Base-by-base conservation (phyloP, 2,888 invertebrate genomes). In the Timema cristinae region DNA sequence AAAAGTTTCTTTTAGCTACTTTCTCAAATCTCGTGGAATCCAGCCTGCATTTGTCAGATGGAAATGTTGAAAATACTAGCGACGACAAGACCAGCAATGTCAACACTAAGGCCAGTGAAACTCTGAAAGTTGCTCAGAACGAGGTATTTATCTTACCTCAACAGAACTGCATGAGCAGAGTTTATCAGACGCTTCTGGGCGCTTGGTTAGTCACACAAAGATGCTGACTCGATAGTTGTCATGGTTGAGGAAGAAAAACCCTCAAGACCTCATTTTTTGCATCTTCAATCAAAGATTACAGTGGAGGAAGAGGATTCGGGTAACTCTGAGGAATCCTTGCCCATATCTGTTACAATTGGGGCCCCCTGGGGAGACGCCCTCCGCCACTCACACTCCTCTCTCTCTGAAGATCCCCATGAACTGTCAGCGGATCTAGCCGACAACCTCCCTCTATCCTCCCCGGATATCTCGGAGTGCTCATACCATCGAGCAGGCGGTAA, bases 211-310 rank as follows among this genome's bases (percentile, higher is more conserved):
- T 70, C 67, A 48, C 74, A 72, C 11, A 63, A 68, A 49, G 73
- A 74, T 54, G 73, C 69, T 50, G 63, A 15, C 67, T 69, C 67
- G 16, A 71, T 74, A 48, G 69, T 73, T 67, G 75, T 75, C 50
- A 16, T 72, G 48, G 74, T 72, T 9, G 75, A 75, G 50, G 74
- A 75, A 54, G 75, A 73, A 63, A 68, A 72, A 15, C 75, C 75
- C 11, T 71, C 78, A 71, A 77, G 82, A 61, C 82, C 82, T 10
- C 81, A 80, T 32, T 81, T 80, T 73, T 76, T 82, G 50, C 79
- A 80, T 74, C 76, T 82, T 15, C 80, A 80, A n/a, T 78, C 73
- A 51, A 73, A 71, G 50, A 73, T 73, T 32, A 68, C 63, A 9
- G 52, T 73, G 32, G 70, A 68, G 6, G 68, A 69, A 15, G 69